Percentiles rank a stretch among this genome's conserved stretches.
Evolutionary conservation across 1,140 invertebrate species (phyloP).

Genomic region (Zaprionus ghesquierei): DNA sequence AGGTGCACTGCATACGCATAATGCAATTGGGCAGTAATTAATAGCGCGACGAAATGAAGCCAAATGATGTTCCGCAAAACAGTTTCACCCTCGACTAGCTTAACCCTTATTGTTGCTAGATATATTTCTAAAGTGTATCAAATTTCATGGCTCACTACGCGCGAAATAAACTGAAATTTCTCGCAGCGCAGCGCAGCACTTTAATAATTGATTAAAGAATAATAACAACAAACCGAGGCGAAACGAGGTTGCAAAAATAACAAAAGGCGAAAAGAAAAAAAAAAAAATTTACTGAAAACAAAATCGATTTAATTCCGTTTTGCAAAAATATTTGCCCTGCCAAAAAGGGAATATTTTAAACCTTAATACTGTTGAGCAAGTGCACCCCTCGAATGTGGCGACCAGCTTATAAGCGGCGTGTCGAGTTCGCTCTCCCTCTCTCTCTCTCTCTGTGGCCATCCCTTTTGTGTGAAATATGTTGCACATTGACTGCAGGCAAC

Average conservation of each 20-base stretch:
- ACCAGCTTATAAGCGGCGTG: constrained; percentile 11
- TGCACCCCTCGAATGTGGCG: constrained; percentile 26
- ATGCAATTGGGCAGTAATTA: constrained; percentile 17
- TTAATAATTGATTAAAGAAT: constrained; percentile 71
- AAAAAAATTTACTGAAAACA: constrained; percentile 22
- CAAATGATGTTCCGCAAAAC: background rate
- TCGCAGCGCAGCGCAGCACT: constrained; percentile 14
- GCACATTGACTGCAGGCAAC: constrained; percentile 8
- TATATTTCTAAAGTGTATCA: background rate
- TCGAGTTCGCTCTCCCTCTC: background rate
- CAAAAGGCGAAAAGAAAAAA: constrained; percentile 14
- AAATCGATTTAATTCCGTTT: constrained; percentile 52
- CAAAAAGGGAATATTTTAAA: constrained; percentile 71
- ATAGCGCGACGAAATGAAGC: background rate
- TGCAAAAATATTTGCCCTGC: constrained; percentile 57
- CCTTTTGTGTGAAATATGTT: constrained; percentile 33
- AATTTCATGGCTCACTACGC: no score
- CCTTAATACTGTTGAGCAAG: constrained; percentile 59
- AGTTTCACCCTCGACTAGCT: constrained; percentile 1
- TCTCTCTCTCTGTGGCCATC: constrained; percentile 1
- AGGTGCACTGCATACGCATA: constrained; percentile 9
- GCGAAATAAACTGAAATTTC: constrained; percentile 5
- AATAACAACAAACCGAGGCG: constrained; percentile 42
- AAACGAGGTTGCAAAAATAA: background rate
- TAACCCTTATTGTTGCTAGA: background rate